Evolutionary conservation across 2,888 invertebrate genomes (phyloP), one percentile per base, ranked within the genome.

Genomic region (Entomobrya multifasciata): DNA sequence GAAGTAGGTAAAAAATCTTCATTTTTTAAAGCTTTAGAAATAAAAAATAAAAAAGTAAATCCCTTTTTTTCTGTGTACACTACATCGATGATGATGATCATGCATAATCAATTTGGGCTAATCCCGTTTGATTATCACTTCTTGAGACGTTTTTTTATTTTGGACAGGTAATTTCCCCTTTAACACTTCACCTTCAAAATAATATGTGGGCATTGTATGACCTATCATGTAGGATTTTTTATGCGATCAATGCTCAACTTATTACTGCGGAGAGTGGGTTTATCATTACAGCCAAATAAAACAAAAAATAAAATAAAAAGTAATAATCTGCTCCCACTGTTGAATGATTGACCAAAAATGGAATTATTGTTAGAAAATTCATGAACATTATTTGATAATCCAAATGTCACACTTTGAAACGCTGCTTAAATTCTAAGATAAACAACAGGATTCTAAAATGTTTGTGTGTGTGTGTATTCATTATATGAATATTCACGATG

Each of bases 401-500:
- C 55, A 55, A n/a, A 74, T 74, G 74, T 55, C 36, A 30, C 72
- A 72, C 44, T 47, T 4, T 3, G n/a, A 44, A 27, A 72, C 3
- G n/a, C 2, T 70, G 67, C 72, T 27, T 11, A 65, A 65, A 65
- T n/a, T 70, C 47, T 5, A 47, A 47, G 47, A 47, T 47, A 65
- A 17, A 36, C 30, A 17, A 17, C 20, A n/a, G n/a, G n/a, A 3
- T 20, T 47, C 47, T n/a, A 47, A 20, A 17, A 55, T 55, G 52
- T 20, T 55, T 20, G 52, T n/a, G n/a, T n/a, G n/a, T n/a, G n/a
- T n/a, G n/a, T 30, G 55, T 55, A 52, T 27, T 41, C 72, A 70
- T 57, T 81, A 72, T 81, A 72, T 81, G 81, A 81, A 72, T 81
- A 81, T 57, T 81, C 57, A 81, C 52, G 49, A 70, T 72, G 30